Evolutionary conservation across 1,140 invertebrate species (phyloP).

Genomic region (Apis dorsata): DNA sequence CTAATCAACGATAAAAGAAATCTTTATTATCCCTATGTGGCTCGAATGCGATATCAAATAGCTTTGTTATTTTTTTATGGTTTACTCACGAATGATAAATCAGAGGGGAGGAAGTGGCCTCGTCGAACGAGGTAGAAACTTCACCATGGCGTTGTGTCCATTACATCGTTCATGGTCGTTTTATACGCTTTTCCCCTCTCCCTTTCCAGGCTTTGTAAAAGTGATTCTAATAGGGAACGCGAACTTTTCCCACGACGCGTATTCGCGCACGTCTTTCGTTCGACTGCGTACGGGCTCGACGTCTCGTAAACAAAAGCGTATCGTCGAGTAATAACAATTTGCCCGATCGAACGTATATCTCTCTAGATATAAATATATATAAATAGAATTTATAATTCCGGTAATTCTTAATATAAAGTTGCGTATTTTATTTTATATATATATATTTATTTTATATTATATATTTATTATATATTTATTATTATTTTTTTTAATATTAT

Average conservation of each 20-base stretch:
- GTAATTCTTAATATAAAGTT: background rate
- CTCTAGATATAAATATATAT: background rate
- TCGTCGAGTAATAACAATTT: background rate
- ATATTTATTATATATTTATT: no score
- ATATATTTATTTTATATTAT: no score
- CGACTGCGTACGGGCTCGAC: conserved; percentile 15
- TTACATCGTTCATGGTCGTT: conserved; percentile 38
- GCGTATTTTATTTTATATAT: no score
- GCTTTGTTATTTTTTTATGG: conserved; percentile 35
- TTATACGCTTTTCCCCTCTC: conserved; percentile 11
- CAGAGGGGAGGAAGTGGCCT: conserved; percentile 27
- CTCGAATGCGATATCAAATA: background rate
- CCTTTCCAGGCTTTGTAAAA: conserved; percentile 25
- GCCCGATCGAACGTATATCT: no score
- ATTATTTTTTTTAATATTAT: no score
- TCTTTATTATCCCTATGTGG: conserved; percentile 24
- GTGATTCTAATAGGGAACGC: conserved; percentile 20
- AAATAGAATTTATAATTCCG: conserved; percentile 23
- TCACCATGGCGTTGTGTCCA: conserved; percentile 47
- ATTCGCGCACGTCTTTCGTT: background rate
- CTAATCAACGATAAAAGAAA: background rate
- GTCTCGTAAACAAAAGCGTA: conserved; percentile 44
- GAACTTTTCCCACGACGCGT: background rate
- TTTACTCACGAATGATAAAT: conserved; percentile 49
- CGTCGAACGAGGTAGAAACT: conserved; percentile 26